Conservation (phyloP, 2,797 vertebrate genomes). For the Pygocentrus nattereri region DNA sequence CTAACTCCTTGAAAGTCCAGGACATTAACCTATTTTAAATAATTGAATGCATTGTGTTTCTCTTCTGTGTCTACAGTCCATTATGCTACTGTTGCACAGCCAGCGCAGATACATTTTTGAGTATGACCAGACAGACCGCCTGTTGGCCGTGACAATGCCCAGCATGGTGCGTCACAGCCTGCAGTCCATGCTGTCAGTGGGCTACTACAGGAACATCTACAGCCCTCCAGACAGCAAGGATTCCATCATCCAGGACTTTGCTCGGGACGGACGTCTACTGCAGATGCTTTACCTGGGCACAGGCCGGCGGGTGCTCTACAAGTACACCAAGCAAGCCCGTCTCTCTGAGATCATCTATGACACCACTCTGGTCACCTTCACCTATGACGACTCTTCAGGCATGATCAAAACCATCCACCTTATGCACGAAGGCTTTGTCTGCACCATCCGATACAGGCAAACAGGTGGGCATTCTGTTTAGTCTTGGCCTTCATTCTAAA, state of each 20-base stretch:
- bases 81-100: slow-evolving; percentile 95
- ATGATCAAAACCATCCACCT: slow-evolving; percentile 97
- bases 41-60: slow-evolving; percentile 16
- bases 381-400: slow-evolving; percentile 93
- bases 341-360: slow-evolving; percentile 95
- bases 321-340: slow-evolving; percentile 90
- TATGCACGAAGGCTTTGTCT: slow-evolving; percentile 94
- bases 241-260: slow-evolving; percentile 88
- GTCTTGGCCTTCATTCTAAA: neutral
- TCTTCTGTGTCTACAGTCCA: slow-evolving; percentile 80
- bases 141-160: slow-evolving; percentile 94
- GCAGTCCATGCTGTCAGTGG: slow-evolving; percentile 93
- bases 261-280: slow-evolving; percentile 86
- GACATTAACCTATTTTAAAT: neutral
- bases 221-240: slow-evolving; percentile 88
- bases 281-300: slow-evolving; percentile 90
- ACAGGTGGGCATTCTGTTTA: slow-evolving; percentile 80
- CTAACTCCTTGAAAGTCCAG: neutral
- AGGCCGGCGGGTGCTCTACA: slow-evolving; percentile 88
- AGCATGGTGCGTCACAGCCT: slow-evolving; percentile 94
- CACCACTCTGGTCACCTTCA: slow-evolving; percentile 94
- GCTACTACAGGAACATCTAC: slow-evolving; percentile 96
- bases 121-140: slow-evolving; percentile 90
- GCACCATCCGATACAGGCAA: slow-evolving; percentile 96
- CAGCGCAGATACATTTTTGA: slow-evolving; percentile 96